phyloP scores from a whole-genome alignment of 2,797 vertebrate genomes.

The Varecia variegata region DNA sequence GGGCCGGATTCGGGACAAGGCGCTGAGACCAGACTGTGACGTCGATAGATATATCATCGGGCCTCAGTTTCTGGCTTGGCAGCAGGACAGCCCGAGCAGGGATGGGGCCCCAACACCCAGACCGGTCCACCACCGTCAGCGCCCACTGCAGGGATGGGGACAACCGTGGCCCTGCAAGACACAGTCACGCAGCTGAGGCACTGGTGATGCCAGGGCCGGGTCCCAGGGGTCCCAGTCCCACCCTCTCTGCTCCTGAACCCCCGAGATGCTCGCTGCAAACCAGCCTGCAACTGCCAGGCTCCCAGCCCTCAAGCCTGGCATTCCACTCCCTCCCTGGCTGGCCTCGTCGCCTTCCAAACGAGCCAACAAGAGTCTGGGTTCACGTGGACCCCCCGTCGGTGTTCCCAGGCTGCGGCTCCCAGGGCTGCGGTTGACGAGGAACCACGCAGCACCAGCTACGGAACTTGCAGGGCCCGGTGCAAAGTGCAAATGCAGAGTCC shows the following conservation, averaged over 20 bases:
- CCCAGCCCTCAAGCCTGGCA: fast-evolving
- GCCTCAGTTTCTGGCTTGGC: background rate
- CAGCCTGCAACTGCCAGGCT: background rate
- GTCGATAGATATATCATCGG: background rate
- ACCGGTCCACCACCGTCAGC: background rate
- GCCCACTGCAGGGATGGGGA: background rate
- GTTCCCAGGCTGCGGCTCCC: too few relatives aligned
- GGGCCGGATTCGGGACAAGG: fast-evolving
- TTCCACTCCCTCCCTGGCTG: fast-evolving
- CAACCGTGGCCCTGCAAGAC: background rate
- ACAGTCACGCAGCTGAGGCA: fast-evolving
- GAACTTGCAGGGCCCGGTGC: fast-evolving
- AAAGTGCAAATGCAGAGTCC: fast-evolving
- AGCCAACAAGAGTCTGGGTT: too few relatives aligned
- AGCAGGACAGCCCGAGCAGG: too few relatives aligned
- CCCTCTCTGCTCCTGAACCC: background rate
- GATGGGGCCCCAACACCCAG: background rate
- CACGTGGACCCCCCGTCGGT: fast-evolving
- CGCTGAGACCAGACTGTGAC: background rate
- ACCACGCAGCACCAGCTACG: fast-evolving
- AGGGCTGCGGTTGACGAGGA: fast-evolving
- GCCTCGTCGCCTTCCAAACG: background rate
- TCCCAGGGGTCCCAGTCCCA: background rate
- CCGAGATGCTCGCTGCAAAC: fast-evolving
- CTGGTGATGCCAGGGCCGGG: background rate